A percentile compares a stretch with the other conserved stretches of the same genome.
These are phyloP conservation scores for Lampris megalopsis DNA, from an alignment of 2,113 vertebrate species.

Conservation along the genomic window DNA sequence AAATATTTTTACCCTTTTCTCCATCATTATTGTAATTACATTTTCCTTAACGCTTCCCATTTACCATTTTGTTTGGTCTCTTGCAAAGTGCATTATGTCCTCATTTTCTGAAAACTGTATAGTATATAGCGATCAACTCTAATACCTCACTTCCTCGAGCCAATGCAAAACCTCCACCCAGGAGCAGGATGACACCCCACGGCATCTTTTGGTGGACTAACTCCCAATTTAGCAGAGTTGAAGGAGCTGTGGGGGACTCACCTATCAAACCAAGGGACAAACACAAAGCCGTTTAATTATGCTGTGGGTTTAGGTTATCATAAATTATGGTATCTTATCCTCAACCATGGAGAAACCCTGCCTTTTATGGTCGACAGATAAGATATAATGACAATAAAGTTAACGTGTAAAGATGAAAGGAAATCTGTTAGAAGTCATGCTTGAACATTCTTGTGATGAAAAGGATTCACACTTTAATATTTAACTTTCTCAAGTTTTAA, in stretches of 20 bases:
- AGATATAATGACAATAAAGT: conserved; percentile 2
- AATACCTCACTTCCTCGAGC: conserved; percentile 89
- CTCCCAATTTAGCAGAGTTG: conserved; percentile 84
- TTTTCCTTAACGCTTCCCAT: no score
- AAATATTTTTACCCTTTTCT: no score
- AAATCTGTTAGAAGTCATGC: conserved; percentile 1
- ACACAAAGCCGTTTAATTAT: not conserved
- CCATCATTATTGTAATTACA: no score
- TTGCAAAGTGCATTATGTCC: not conserved
- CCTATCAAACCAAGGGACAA: conserved; percentile 34
- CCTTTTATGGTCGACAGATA: conserved; percentile 25
- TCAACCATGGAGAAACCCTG: not conserved
- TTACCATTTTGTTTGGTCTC: no score
- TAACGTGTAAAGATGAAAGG: conserved; percentile 11
- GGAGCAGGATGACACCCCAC: conserved; percentile 86
- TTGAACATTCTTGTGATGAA: conserved; percentile 5
- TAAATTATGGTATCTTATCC: not conserved
- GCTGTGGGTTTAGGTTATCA: not conserved
- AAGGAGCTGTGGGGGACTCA: conserved; percentile 56
- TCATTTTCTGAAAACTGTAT: not conserved
- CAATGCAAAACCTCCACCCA: conserved; percentile 89
- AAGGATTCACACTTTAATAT: not conserved
- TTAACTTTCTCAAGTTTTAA: not conserved
- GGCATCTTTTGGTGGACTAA: conserved; percentile 85
- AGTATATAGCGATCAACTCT: not conserved